Conservation (phyloP, 1,140 invertebrate species). For the Neodiprion fabricii region DNA sequence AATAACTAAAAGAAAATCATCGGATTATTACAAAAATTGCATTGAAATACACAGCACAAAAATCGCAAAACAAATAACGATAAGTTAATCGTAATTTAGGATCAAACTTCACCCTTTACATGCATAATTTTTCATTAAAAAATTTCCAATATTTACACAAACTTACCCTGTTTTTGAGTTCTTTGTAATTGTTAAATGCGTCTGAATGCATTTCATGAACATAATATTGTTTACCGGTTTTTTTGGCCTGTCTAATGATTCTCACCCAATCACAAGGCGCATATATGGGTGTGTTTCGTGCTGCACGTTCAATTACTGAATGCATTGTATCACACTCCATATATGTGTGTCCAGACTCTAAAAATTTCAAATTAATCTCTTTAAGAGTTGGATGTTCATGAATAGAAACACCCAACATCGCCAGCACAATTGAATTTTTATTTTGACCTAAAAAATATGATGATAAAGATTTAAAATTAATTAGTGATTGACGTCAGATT, state of each 20-base stretch:
- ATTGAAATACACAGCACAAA: background rate
- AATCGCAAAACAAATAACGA: background rate
- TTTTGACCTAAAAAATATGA: background rate
- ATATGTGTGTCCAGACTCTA: constrained; percentile 11
- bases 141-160: background rate
- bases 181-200: background rate
- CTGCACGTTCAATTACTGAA: constrained; percentile 11
- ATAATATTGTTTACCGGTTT: background rate
- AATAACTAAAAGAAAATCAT: constrained; percentile 11
- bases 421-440: background rate
- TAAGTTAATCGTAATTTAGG: background rate
- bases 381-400: background rate
- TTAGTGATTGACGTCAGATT: background rate
- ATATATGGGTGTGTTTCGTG: constrained; percentile 8
- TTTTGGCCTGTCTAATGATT: background rate
- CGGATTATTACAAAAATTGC: background rate
- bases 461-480: background rate
- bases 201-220: background rate
- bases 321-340: constrained; percentile 14
- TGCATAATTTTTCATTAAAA: background rate
- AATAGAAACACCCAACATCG: constrained; percentile 9
- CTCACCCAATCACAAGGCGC: background rate
- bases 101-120: background rate
- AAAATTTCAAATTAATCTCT: constrained; percentile 11
- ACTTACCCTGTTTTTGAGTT: background rate